Percentiles rank a stretch among this genome's conserved stretches.
These are phyloP conservation scores for Andricus quercusramuli DNA, from an alignment of 2,888 invertebrate genomes.

Conservation along the genomic window DNA sequence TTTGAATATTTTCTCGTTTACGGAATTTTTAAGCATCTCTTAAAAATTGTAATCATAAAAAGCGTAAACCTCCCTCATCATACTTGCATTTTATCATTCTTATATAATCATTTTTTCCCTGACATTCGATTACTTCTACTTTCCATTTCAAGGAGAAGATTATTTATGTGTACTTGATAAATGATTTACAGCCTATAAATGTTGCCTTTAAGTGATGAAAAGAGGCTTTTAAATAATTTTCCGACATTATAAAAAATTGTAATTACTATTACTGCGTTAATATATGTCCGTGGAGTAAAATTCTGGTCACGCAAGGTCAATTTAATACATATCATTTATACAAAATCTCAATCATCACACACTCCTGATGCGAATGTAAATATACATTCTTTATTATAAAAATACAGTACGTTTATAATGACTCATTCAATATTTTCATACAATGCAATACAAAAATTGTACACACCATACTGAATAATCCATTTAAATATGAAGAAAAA, in stretches of 20 bases:
- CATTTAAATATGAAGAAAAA: too few species aligned
- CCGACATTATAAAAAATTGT: background rate
- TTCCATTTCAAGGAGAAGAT: background rate
- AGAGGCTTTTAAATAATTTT: background rate
- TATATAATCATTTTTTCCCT: background rate
- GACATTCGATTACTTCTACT: background rate
- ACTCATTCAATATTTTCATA: too few species aligned
- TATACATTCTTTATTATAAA: background rate
- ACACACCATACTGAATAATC: too few species aligned
- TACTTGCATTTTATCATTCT: too few species aligned
- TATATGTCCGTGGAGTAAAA: background rate
- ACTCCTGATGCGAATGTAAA: background rate
- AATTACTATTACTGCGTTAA: background rate
- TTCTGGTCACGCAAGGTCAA: slow-evolving; percentile 1
- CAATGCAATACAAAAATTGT: too few species aligned
- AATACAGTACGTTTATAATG: too few species aligned
- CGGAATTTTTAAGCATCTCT: too few species aligned
- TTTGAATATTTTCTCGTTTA: too few species aligned
- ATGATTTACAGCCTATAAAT: background rate
- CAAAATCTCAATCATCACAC: background rate
- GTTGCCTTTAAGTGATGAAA: background rate
- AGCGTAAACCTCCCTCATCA: too few species aligned
- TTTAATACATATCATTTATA: background rate
- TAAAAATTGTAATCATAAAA: too few species aligned
- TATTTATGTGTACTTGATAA: background rate